phyloP scores from a whole-genome alignment of 92 coral and sea anemone species.

The Actinostola sp. region DNA sequence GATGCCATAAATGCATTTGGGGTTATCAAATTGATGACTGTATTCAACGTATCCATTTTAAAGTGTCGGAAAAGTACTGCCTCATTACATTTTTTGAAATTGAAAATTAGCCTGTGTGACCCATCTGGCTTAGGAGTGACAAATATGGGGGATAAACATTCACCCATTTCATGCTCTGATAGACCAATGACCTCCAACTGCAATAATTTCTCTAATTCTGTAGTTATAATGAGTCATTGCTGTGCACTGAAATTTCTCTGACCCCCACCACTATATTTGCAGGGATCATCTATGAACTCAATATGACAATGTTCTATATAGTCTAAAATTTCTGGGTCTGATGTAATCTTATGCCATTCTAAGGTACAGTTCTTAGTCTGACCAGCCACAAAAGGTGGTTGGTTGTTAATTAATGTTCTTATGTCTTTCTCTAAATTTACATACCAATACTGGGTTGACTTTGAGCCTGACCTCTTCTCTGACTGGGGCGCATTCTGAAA shows the following conservation, averaged over 20 bases:
- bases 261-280: not conserved
- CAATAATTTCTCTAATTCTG: constrained; percentile 37
- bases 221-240: constrained; percentile 43
- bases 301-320: constrained; percentile 27
- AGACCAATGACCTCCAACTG: constrained; percentile 18
- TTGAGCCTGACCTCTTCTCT: constrained; percentile 32
- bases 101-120: constrained; percentile 41
- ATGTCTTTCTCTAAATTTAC: not conserved
- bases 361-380: constrained; percentile 52
- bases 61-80: constrained; percentile 30
- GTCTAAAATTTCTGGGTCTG: no score
- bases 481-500: no score
- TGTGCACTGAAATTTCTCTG: constrained; percentile 14
- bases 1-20: constrained; percentile 10
- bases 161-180: constrained; percentile 15
- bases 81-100: constrained; percentile 41
- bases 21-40: not conserved
- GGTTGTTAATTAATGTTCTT: not conserved
- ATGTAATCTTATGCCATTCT: no score
- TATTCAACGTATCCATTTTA: not conserved
- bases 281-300: constrained; percentile 40
- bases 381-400: constrained; percentile 35
- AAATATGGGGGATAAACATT: constrained; percentile 13
- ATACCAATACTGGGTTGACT: constrained; percentile 9
- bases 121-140: constrained; percentile 46